Conservation (phyloP, 2,888 invertebrate species). For the Scrobipalpa atriplicella region DNA sequence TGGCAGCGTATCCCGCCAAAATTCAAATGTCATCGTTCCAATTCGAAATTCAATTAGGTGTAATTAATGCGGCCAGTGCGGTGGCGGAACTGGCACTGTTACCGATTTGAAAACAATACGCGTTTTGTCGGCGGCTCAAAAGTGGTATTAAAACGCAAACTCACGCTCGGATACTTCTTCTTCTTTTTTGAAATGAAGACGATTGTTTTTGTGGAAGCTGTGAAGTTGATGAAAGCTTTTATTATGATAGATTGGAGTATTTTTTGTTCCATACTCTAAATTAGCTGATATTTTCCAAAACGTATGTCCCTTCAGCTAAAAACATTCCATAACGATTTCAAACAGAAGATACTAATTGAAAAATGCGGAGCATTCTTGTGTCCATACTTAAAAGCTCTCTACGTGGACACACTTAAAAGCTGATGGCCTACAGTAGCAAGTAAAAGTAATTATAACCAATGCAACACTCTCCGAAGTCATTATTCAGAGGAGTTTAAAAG, state of each 20-base stretch:
- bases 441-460: slow-evolving; percentile 62
- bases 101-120: slow-evolving; percentile 76
- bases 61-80: slow-evolving; percentile 82
- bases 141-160: slow-evolving; percentile 60
- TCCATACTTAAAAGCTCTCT: no score
- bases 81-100: slow-evolving; percentile 71
- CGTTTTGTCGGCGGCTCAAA: slow-evolving; percentile 62
- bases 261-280: slow-evolving; percentile 32
- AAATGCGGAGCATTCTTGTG: no score
- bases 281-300: no score
- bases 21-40: slow-evolving; percentile 85
- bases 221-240: slow-evolving; percentile 53
- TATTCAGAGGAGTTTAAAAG: slow-evolving; percentile 64
- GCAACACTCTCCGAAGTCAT: slow-evolving; percentile 43
- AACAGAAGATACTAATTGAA: no score
- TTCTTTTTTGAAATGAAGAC: slow-evolving; percentile 39
- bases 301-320: no score
- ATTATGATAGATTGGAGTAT: slow-evolving; percentile 43
- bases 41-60: slow-evolving; percentile 86
- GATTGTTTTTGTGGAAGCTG: slow-evolving; percentile 38
- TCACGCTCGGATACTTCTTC: slow-evolving; percentile 55
- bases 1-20: slow-evolving; percentile 70
- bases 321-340: no score
- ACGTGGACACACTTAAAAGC: no score
- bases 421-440: slow-evolving; percentile 50